Conservation (phyloP, 2,113 vertebrate genomes). For the Muscicapa adusta region DNA sequence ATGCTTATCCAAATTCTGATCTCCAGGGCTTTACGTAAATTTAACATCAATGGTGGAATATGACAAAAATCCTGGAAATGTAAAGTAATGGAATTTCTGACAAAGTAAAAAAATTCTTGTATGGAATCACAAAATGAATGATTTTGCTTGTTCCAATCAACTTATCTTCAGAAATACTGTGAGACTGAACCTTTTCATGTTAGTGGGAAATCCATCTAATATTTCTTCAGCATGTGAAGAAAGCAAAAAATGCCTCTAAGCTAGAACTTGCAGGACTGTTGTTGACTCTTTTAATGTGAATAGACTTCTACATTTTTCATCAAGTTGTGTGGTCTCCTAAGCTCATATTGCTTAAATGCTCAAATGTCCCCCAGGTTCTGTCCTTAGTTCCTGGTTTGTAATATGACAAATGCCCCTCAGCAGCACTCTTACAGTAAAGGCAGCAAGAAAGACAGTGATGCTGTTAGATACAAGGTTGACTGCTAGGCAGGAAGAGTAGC, state of each 20-base stretch:
- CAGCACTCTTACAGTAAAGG: background rate
- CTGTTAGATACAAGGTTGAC: background rate
- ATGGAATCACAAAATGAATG: background rate
- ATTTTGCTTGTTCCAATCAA: background rate
- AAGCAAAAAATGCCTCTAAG: background rate
- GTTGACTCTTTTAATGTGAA: background rate
- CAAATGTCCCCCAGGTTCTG: background rate
- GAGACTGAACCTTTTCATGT: background rate
- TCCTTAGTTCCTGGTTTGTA: background rate
- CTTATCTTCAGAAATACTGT: background rate
- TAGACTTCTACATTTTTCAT: background rate
- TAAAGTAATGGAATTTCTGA: background rate
- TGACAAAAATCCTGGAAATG: background rate
- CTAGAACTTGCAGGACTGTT: background rate
- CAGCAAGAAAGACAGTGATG: background rate
- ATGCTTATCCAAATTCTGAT: background rate
- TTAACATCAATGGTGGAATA: background rate
- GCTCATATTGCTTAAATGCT: background rate
- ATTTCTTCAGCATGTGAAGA: background rate
- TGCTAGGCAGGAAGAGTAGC: background rate
- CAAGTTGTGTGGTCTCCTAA: rapidly evolving
- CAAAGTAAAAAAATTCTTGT: background rate
- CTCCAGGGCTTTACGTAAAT: background rate
- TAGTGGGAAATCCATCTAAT: background rate
- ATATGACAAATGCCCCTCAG: background rate